phyloP scores from a whole-genome alignment of 2,797 vertebrate species.

The Saguinus oedipus region DNA sequence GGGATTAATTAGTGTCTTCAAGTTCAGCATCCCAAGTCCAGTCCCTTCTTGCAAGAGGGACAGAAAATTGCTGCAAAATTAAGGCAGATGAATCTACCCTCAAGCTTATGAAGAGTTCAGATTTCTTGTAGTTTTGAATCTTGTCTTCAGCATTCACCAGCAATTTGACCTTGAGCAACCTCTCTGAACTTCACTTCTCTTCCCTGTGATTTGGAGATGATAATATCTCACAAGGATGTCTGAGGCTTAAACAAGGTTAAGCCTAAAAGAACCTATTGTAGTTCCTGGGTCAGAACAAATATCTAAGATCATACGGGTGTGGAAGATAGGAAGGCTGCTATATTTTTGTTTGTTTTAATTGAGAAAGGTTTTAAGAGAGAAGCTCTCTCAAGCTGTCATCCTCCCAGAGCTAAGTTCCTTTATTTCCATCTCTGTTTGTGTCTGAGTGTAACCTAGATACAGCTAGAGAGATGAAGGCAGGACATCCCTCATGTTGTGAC shows the following conservation, averaged over 20 bases:
- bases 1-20: neutral
- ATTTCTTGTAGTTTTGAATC: neutral
- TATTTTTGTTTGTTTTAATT: constrained; percentile 36
- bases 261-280: neutral
- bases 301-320: neutral
- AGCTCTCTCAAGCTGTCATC: neutral
- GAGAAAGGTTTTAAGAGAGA: constrained; percentile 17
- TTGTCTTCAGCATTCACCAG: neutral
- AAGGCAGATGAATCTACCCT: neutral
- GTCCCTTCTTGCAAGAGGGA: neutral
- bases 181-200: constrained; percentile 15
- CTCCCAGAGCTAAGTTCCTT: neutral
- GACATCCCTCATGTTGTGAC: neutral
- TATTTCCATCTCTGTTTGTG: neutral
- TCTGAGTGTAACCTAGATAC: constrained; percentile 5
- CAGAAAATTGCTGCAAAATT: neutral
- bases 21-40: neutral
- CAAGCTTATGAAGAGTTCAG: neutral
- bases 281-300: neutral
- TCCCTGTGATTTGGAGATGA: neutral
- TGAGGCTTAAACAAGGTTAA: neutral
- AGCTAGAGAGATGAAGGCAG: neutral
- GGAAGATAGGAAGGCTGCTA: neutral
- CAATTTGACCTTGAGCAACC: constrained; percentile 31
- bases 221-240: neutral